Percentiles rank a stretch among this genome's conserved stretches.
Evolutionary conservation across 2,113 vertebrate species (phyloP).

Genomic region (Periophthalmodon schlosseri): DNA sequence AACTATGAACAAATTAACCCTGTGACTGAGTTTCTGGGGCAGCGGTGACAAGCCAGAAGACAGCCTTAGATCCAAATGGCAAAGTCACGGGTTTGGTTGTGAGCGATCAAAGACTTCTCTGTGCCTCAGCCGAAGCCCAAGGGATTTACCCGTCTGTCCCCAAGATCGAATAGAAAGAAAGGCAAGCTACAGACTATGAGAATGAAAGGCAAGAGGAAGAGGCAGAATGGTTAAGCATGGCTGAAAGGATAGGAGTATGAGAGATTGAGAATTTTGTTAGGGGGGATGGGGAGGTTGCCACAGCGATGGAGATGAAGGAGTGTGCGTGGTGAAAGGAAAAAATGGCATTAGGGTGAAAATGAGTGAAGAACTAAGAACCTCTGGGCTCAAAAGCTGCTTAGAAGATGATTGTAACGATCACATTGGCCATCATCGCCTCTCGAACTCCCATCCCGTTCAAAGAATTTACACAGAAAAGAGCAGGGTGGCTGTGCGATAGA

Average conservation of each 20-base stretch:
- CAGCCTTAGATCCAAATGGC: slow-evolving; percentile 54
- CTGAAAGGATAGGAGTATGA: slow-evolving; percentile 56
- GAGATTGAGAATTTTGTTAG: slow-evolving; percentile 46
- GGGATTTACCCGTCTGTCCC: slow-evolving; percentile 68
- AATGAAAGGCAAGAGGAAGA: slow-evolving; percentile 50
- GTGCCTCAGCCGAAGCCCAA: slow-evolving; percentile 51
- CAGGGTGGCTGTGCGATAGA: slow-evolving; percentile 22
- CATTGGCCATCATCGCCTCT: slow-evolving; percentile 35
- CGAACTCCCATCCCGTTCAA: slow-evolving; percentile 41
- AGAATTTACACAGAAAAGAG: slow-evolving; percentile 32
- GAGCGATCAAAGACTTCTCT: slow-evolving; percentile 69
- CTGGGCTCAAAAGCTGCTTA: slow-evolving; percentile 50
- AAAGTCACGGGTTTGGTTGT: slow-evolving; percentile 46
- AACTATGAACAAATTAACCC: slow-evolving; percentile 9
- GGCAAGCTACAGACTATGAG: slow-evolving; percentile 46
- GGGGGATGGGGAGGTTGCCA: slow-evolving; percentile 22
- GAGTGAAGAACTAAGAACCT: slow-evolving; percentile 58
- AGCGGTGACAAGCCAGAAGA: slow-evolving; percentile 36
- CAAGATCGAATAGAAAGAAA: slow-evolving; percentile 48
- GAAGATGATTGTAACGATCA: slow-evolving; percentile 53
- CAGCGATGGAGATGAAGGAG: slow-evolving; percentile 48
- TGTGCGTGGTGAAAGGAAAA: slow-evolving; percentile 25
- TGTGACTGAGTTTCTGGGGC: slow-evolving; percentile 11
- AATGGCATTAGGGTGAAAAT: slow-evolving; percentile 55
- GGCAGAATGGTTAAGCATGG: slow-evolving; percentile 55